phyloP scores from a whole-genome alignment of 2,113 vertebrate species.

The Burhinus oedicnemus region DNA sequence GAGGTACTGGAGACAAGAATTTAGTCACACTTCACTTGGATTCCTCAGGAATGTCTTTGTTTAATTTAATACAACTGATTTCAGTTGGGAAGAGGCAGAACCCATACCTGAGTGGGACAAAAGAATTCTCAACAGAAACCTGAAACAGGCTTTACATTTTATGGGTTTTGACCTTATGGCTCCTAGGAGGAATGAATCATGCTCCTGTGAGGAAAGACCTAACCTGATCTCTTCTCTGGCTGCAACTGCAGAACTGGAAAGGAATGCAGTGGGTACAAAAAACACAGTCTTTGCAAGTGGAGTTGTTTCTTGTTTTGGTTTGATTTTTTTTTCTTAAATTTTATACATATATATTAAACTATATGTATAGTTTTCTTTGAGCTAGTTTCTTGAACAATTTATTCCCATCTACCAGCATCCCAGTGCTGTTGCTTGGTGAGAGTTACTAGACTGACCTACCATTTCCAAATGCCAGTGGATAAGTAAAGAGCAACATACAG shows the following conservation, averaged over 20 bases:
- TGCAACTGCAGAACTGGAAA: conserved; percentile 4
- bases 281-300: background rate
- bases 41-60: conserved; percentile 72
- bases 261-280: background rate
- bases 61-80: conserved; percentile 67
- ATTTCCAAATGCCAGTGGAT: background rate
- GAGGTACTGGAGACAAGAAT: conserved; percentile 65
- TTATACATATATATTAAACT: background rate
- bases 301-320: background rate
- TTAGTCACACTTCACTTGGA: conserved; percentile 74
- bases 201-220: background rate
- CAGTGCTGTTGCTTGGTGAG: background rate
- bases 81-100: conserved; percentile 31
- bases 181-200: conserved; percentile 52
- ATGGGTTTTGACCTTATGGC: conserved; percentile 30
- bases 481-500: background rate
- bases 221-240: background rate
- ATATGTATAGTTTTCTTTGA: background rate
- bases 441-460: background rate
- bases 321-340: background rate
- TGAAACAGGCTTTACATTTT: conserved; percentile 50
- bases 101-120: conserved; percentile 54
- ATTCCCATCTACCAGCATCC: background rate
- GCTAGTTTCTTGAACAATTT: background rate
- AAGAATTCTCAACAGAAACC: conserved; percentile 64